Conservation (phyloP, 2,113 vertebrate species). For the Cynopterus brachyotis region DNA sequence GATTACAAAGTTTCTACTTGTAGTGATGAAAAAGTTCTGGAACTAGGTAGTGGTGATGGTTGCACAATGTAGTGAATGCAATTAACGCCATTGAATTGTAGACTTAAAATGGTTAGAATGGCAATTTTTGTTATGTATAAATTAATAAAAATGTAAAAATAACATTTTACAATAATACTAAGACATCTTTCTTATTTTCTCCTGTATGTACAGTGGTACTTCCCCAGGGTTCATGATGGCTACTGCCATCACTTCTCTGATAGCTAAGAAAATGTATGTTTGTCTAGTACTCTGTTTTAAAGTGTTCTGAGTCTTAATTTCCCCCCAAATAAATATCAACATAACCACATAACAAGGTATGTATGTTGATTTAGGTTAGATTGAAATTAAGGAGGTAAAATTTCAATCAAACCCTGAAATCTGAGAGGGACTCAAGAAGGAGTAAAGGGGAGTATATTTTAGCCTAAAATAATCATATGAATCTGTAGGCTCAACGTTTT, state of each 20-base stretch:
- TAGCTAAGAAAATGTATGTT: background rate
- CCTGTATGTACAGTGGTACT: background rate
- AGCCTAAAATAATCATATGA: background rate
- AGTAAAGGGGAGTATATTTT: rapidly evolving
- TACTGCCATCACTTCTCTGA: background rate
- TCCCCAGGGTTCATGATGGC: background rate
- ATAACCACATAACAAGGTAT: background rate
- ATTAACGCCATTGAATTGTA: background rate
- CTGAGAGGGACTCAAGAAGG: background rate
- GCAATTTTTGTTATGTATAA: background rate
- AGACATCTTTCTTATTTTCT: background rate
- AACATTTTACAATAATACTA: background rate
- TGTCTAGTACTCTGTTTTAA: background rate
- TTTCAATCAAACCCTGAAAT: background rate
- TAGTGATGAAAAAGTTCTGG: background rate
- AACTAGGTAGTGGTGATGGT: background rate
- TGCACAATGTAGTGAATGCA: background rate
- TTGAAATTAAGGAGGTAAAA: background rate
- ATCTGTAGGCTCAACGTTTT: no score
- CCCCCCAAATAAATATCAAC: background rate
- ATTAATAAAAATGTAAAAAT: background rate
- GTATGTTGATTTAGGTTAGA: background rate
- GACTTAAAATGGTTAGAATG: background rate
- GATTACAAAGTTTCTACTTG: background rate
- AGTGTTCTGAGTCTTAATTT: background rate